These are phyloP conservation scores for Pionites leucogaster DNA, from an alignment of 2,113 vertebrate genomes.

Conservation along the genomic window DNA sequence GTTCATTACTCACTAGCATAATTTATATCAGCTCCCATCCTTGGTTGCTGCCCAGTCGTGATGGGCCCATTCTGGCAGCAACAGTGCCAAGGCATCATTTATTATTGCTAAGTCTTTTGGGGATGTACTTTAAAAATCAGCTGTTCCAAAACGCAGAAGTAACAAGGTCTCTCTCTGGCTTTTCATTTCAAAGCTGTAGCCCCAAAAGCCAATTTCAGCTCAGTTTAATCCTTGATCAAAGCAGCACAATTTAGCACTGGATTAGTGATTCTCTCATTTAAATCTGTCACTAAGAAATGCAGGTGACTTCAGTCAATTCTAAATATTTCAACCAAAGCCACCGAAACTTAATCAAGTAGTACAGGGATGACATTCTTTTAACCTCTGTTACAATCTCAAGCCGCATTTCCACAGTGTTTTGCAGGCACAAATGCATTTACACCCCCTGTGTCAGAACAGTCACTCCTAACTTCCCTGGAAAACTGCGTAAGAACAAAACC, in stretches of 20 bases:
- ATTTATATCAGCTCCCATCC: neutral
- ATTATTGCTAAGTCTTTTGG: neutral
- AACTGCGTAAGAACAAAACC: neutral
- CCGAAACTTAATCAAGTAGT: conserved; percentile 1
- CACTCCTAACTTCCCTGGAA: neutral
- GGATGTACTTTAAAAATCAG: neutral
- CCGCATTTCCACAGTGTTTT: neutral
- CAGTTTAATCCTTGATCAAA: conserved; percentile 72
- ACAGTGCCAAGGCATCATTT: neutral
- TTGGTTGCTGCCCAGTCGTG: neutral
- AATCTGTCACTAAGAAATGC: conserved; percentile 32
- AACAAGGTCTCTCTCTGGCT: neutral
- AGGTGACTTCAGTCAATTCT: conserved; percentile 19
- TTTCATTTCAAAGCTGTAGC: conserved; percentile 10
- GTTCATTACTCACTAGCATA: neutral
- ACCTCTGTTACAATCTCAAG: neutral
- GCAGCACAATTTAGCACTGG: conserved; percentile 31
- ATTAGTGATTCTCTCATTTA: conserved; percentile 55
- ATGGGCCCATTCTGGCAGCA: neutral
- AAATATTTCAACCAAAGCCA: conserved; percentile 6
- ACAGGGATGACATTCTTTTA: neutral
- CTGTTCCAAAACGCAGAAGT: neutral
- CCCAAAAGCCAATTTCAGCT: conserved; percentile 36
- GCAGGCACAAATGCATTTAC: neutral
- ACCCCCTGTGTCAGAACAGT: neutral